Base-by-base conservation (phyloP, 2,113 vertebrate species). In the Peromyscus californicus region DNA sequence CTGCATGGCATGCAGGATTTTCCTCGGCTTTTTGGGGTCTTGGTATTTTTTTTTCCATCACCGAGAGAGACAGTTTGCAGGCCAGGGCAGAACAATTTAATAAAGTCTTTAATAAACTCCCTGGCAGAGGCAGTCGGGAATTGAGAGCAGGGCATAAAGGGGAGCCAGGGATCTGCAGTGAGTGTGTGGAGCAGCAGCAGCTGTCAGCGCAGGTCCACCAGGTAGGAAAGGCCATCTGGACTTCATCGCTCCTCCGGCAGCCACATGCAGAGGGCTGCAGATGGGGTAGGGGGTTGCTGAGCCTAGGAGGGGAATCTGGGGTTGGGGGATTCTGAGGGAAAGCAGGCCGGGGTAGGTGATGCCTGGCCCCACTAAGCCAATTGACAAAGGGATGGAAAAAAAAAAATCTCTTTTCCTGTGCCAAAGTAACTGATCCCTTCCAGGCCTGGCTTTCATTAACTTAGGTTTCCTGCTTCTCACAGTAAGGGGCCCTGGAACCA, bases 81-180 rank as follows among this genome's bases (percentile, higher is more conserved):
- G 93, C 89, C 69, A 83, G 97, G 95, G 75, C 79, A 94, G 92
- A 95, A 92, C 86, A 63, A 83, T 96, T 95, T 95, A 97, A 98
- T 96, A 96, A 97, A 95, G 85, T 82, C 90, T 90, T 94, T 97
- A 95, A 97, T 97, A 89, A 98, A 97, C 72, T 97, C 85, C 72
- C 84, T 93, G 98, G 94, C 95, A 93, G 93, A 96, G 94, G 80
- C 87, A 85, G 88, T 82, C 39, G 13, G 65, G 88, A 80, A 75
- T 82, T 78, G 8, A 13, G 95, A 87, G 70, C 9, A 19, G 94
- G 79, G 82, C 87, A 33, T 33, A 29, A 19, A 93, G 90, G 72
- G 67, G 94, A 92, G 51, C 48, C 42, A 61, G 85, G 89, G 67
- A 57, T 31, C 85, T 22, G 85, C 72, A 42, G 31, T 88, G 72